These are phyloP conservation scores for Nannoperca obscura DNA, from an alignment of 2,797 vertebrate genomes.

Conservation along the genomic window DNA sequence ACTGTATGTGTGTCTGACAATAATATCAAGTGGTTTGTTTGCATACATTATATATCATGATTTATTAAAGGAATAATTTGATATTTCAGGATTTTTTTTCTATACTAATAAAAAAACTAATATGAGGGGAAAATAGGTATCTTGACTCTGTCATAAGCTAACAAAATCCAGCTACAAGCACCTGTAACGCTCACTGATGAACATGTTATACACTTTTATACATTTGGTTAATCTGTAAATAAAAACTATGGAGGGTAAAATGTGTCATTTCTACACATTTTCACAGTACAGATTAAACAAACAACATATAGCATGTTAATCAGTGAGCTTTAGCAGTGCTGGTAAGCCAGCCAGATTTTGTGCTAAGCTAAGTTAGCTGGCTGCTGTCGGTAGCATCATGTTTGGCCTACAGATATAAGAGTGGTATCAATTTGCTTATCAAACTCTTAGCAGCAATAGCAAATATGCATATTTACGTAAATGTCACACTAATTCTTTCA, in stretches of 20 bases:
- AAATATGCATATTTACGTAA: not conserved
- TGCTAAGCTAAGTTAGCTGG: not conserved
- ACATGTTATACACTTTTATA: not conserved
- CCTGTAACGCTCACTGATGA: not conserved
- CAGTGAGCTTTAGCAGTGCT: not conserved
- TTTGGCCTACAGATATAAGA: not conserved
- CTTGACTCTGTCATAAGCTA: not conserved
- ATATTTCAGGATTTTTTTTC: not conserved
- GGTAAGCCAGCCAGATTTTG: too few species aligned
- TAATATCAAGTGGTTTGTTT: conserved; percentile 6
- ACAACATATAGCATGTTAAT: not conserved
- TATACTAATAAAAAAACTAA: not conserved
- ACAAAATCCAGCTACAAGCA: not conserved
- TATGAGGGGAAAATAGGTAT: not conserved
- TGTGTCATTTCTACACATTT: not conserved
- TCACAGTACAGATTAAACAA: not conserved
- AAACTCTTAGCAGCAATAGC: not conserved
- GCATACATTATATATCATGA: not conserved
- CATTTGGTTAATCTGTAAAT: not conserved
- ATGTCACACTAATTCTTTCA: conserved; percentile 3
- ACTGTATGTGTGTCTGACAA: not conserved
- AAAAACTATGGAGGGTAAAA: not conserved
- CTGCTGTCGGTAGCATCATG: not conserved
- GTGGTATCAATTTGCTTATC: not conserved
- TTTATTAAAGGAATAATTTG: not conserved